phyloP scores from a whole-genome alignment of 2,888 invertebrate genomes.

The Drosophila fungiperda region DNA sequence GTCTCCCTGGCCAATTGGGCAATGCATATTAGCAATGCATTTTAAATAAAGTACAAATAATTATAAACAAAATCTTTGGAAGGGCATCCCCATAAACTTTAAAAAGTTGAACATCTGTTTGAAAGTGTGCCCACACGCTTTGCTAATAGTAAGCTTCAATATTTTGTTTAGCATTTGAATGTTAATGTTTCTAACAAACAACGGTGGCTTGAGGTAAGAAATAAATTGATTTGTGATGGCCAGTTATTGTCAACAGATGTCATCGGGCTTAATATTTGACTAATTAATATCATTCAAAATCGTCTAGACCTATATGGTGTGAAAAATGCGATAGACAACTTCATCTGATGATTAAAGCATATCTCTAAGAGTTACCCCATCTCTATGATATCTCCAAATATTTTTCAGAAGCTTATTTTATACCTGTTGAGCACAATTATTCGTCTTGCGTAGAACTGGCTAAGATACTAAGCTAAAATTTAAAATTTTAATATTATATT shows the following conservation, averaged over 20 bases:
- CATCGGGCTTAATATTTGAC: constrained; percentile 24
- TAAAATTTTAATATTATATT: constrained; percentile 5
- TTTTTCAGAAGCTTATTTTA: constrained; percentile 4
- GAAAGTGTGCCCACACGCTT: constrained; percentile 39
- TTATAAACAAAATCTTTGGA: constrained; percentile 14
- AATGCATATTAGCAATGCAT: constrained; percentile 36
- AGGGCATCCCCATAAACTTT: constrained; percentile 45
- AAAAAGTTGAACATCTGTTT: constrained; percentile 3
- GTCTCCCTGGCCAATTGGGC: constrained; percentile 47
- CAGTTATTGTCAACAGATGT: constrained; percentile 37
- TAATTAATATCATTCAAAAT: constrained; percentile 67
- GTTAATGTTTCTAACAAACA: constrained; percentile 63
- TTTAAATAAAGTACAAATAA: constrained; percentile 30
- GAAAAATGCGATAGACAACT: not conserved
- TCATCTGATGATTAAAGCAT: constrained; percentile 10
- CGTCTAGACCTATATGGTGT: constrained; percentile 33
- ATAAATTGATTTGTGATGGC: constrained; percentile 36
- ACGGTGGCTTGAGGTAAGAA: constrained; percentile 57
- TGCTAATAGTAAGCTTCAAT: constrained; percentile 62
- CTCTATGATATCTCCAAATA: constrained; percentile 10
- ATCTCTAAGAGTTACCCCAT: not conserved
- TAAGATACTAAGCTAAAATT: not conserved
- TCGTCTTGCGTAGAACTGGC: not conserved
- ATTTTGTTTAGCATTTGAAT: constrained; percentile 54
- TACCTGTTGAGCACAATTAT: not conserved